These are phyloP conservation scores for Ephydatia muelleri DNA, from an alignment of 37 sponge, comb jelly and placozoan genomes.

Conservation along the genomic window DNA sequence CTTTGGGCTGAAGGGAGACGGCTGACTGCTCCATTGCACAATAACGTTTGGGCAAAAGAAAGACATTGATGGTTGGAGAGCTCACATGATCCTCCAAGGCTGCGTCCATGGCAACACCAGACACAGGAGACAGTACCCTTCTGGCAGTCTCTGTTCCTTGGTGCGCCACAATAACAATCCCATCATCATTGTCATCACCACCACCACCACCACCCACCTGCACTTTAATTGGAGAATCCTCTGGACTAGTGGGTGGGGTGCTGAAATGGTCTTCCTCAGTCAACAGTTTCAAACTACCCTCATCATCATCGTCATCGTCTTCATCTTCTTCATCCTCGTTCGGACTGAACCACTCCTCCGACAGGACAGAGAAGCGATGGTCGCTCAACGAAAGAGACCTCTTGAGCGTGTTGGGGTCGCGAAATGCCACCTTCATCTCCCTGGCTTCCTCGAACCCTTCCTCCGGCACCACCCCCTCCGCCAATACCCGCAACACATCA, in stretches of 20 bases:
- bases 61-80: too few species aligned
- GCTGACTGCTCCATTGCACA: too few species aligned
- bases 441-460: not conserved
- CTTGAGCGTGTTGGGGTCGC: not conserved
- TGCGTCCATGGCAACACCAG: too few species aligned
- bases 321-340: not conserved
- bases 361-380: slow-evolving; percentile 29
- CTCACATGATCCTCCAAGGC: too few species aligned
- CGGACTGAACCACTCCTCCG: slow-evolving; percentile 10
- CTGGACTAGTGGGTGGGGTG: slow-evolving; percentile 42
- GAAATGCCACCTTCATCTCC: not conserved
- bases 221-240: not conserved
- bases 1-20: too few species aligned
- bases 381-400: not conserved
- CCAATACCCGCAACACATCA: not conserved
- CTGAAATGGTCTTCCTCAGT: slow-evolving; percentile 39
- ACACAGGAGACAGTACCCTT: too few species aligned
- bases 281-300: not conserved
- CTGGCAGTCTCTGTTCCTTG: not conserved
- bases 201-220: not conserved
- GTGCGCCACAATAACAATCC: not conserved
- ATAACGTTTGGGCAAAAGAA: too few species aligned
- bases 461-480: not conserved
- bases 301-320: slow-evolving; percentile 8
- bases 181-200: not conserved